These are phyloP conservation scores for Euleptes europaea DNA, from an alignment of 2,113 vertebrate species.

Conservation along the genomic window DNA sequence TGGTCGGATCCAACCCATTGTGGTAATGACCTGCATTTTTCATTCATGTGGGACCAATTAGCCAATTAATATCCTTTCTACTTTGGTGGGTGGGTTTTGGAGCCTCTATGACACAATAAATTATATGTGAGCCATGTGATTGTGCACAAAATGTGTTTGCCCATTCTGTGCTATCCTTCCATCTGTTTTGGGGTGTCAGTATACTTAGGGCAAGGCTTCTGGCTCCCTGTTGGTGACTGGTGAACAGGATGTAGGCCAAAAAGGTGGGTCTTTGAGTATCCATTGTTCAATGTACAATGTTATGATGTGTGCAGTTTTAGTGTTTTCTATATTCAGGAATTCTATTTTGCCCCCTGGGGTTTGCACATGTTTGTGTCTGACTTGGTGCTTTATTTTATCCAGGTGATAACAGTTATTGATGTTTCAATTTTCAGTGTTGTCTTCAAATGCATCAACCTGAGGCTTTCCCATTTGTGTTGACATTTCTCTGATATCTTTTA, in stretches of 20 bases:
- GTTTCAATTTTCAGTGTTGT: not conserved
- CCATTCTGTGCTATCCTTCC: not conserved
- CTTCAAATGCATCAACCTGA: not conserved
- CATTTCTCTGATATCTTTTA: not conserved
- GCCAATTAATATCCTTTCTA: not conserved
- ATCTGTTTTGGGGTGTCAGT: too few relatives aligned
- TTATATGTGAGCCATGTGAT: not conserved
- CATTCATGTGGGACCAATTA: not conserved
- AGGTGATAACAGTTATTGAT: not conserved
- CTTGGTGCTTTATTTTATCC: not conserved
- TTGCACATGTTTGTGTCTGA: not conserved
- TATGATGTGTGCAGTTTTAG: too few relatives aligned
- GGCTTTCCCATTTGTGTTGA: not conserved
- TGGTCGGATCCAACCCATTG: too few relatives aligned
- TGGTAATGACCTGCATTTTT: fast-evolving
- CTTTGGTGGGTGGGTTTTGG: not conserved
- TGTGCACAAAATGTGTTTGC: not conserved
- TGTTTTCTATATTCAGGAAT: not conserved
- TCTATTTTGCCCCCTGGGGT: not conserved
- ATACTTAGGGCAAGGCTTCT: too few relatives aligned
- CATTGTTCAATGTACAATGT: too few relatives aligned
- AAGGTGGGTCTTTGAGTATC: too few relatives aligned
- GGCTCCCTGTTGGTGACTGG: too few relatives aligned
- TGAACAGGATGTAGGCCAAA: too few relatives aligned
- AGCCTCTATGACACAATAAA: not conserved